Evolutionary conservation across 2,888 invertebrate genomes (phyloP), one percentile per base, ranked within the genome.

Genomic region (Stegana nigrithorax): DNA sequence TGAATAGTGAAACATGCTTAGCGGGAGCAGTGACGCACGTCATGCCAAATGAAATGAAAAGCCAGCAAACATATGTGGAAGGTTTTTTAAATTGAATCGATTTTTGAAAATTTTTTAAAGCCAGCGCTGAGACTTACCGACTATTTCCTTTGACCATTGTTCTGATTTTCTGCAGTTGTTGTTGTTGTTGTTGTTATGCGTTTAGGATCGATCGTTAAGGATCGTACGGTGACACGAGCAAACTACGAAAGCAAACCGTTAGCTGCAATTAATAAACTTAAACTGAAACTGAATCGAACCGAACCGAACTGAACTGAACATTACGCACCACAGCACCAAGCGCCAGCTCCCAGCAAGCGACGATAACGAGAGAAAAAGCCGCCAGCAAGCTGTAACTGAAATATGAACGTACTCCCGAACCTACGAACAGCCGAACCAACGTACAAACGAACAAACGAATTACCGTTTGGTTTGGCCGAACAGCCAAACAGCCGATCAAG

Each of bases 171-270:
- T 10, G 21, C 23, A 25, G 17, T 6, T 14, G n/a, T 51, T 64
- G 23, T 60, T 36, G 47, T 55, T 39, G 55, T 65, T 60, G n/a
- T 62, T 45, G 10, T 53, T 44, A 26, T 29, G 14, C 26, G n/a
- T 39, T 25, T 29, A 32, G 29, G 19, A 27, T 39, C 19, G 29
- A 27, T 27, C 29, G 19, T 29, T 25, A 4, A 59, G 6, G 29
- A 51, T 42, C 36, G 27, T 36, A 10, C 23, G 12, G 26, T 25
- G 56, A 60, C 36, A 42, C 26, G 26, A 50, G n/a, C n/a, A n/a
- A n/a, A n/a, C n/a, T n/a, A n/a, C n/a, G n/a, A n/a, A n/a, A n/a
- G 62, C 66, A 74, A 76, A 78, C 78, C 80, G 75, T 73, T 76
- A 74, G 79, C 76, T 77, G 63, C 78, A 72, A 72, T 74, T 78